Percentiles rank a stretch among this genome's conserved stretches.
Conservation (phyloP, 2,888 invertebrate genomes). For the Automeris io region DNA sequence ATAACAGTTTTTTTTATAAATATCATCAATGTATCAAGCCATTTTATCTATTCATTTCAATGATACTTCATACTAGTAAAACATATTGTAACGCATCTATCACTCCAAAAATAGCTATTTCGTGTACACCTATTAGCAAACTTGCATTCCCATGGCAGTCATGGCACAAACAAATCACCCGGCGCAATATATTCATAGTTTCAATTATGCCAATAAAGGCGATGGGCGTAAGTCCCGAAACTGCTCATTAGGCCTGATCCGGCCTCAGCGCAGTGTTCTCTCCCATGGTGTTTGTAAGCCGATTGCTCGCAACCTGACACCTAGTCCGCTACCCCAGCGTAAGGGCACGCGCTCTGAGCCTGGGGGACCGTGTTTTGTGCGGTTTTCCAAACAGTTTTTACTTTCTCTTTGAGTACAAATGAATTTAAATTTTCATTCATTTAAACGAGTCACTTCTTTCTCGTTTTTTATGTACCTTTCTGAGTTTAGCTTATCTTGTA, state of each 20-base stretch:
- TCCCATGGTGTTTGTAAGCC: conserved; percentile 62
- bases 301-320: conserved; percentile 66
- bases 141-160: not conserved
- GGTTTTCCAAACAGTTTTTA: conserved; percentile 16
- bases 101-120: no score
- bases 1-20: no score
- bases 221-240: conserved; percentile 26
- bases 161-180: not conserved
- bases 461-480: no score
- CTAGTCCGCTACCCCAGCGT: conserved; percentile 46
- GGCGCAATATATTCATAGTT: conserved; percentile 14
- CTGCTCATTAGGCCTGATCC: conserved; percentile 59
- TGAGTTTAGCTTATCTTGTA: no score
- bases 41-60: no score
- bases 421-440: not conserved
- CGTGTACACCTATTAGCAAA: not conserved
- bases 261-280: conserved; percentile 37
- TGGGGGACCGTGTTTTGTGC: conserved; percentile 16
- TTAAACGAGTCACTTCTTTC: no score
- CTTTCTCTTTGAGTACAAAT: not conserved
- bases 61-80: no score
- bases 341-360: conserved; percentile 30
- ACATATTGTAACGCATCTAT: no score
- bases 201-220: conserved; percentile 23
- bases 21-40: no score